Base-by-base conservation (phyloP, 2,888 invertebrate species). In the Plebejus melissa region DNA sequence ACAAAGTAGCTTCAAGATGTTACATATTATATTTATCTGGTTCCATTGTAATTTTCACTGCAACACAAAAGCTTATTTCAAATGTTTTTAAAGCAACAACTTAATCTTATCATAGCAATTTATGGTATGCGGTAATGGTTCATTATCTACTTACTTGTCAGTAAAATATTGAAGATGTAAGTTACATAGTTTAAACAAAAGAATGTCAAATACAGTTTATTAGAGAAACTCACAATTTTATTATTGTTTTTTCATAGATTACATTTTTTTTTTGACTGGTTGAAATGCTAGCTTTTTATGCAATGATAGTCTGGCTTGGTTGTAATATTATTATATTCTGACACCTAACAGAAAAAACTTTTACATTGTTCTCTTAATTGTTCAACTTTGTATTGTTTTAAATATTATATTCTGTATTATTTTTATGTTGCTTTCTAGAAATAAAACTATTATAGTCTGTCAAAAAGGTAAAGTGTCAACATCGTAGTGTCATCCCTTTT, bases 71-170 rank as follows among this genome's bases (percentile, higher is more conserved):
- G 9, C n/a, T 57, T 13, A 54, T 54, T 50, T 6, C n/a, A 57
- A 54, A 32, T 54, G 58, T 58, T n/a, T 57, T 58, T 11, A 58
- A 74, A 74, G 74, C 36, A 32, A 36, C 28, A 65, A 32, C 13
- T 11, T 65, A 13, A 65, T 65, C 65, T 65, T 65, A 65, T 65
- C 65, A 36, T 5, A 65, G 32, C 5, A 32, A 65, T 65, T 7
- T 7, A 13, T 36, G 32, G 65, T 13, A 65, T 65, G 65, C 32
- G 5, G 65, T 36, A 32, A 65, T 65, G 32, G 32, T 32, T 22
- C 32, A 60, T 65, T 65, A 65, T 36, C 32, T 65, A 13, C 32
- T 3, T 36, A 13, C 13, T 65, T 65, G 65, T 36, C 32, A 65
- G 32, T 65, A 4, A 65, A 36, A 65, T 60, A 28, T 36, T 60